Evolutionary conservation across 2,113 vertebrate species (phyloP), one percentile per base, ranked within the genome.

Genomic region (Leucosticte australis): DNA sequence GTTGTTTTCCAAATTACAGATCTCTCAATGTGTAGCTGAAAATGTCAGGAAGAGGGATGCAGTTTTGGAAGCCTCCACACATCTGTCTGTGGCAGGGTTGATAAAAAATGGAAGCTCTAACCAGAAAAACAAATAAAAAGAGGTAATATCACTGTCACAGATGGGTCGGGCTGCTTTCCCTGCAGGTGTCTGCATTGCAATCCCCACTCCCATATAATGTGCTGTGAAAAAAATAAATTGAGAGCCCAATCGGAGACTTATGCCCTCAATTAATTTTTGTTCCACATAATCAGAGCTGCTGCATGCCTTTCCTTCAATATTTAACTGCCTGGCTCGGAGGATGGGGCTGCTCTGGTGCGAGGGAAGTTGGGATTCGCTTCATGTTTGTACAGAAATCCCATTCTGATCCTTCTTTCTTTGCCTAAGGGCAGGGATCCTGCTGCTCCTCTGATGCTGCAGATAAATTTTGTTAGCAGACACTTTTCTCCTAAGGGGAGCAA

Each of bases 191-290:
- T 92, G 84, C 56, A 2, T 7, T 75, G 73, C 92, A 92, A 33
- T n/a, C 41, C 69, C 39, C 73, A 17, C 41, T 84, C 52, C 26
- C 52, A 16, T 57, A 27, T 89, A 94, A 92, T 75, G 60, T 81
- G 83, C 90, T 84, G 83, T 94, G 90, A 60, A 96, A 93, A 93
- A 94, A 94, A 90, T 56, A 95, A 94, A 94, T 92, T 69, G 88
- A 91, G 70, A 93, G 57, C 69, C 4, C 11, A 94, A 89, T 46
- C 2, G 1, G 92, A 93, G 92, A 62, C 90, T 96, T 93, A 84
- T 69, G 83, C 92, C 90, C 80, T 96, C 95, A 87, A 93, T 97
- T 97, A 97, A 92, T 93, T 94, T 95, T 78, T 89, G 92, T 96
- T 97, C 92, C 92, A 87, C 86, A 79, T 96, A 96, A 96, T 95